These are phyloP conservation scores for Bucco capensis DNA, from an alignment of 2,113 vertebrate species.

Conservation along the genomic window DNA sequence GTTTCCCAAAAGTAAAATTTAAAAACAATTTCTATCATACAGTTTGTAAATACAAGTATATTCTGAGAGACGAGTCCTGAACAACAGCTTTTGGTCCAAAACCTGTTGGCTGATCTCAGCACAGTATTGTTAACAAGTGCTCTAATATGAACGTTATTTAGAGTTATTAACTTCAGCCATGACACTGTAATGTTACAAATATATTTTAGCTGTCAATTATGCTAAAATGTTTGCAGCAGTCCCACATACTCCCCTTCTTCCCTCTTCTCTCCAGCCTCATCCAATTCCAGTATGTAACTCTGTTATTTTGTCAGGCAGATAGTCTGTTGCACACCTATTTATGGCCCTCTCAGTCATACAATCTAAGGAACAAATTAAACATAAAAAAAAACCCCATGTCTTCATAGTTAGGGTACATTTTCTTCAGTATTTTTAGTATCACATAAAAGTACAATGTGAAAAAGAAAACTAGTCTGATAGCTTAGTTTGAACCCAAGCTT, in stretches of 20 bases:
- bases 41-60: neutral
- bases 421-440: slow-evolving; percentile 16
- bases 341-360: neutral
- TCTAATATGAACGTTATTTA: neutral
- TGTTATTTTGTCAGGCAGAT: neutral
- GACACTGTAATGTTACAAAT: neutral
- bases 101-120: neutral
- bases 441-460: neutral
- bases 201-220: neutral
- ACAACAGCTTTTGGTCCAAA: neutral
- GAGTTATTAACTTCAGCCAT: neutral
- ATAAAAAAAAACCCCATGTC: neutral
- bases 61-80: neutral
- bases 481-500: neutral
- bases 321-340: neutral
- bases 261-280: neutral
- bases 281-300: neutral
- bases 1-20: neutral
- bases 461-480: slow-evolving; percentile 8
- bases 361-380: neutral
- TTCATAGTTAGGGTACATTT: neutral
- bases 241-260: neutral
- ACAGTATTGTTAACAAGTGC: neutral
- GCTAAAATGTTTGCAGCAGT: neutral
- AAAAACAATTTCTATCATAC: neutral